These are phyloP conservation scores for Eupithecia subfuscata DNA, from an alignment of 2,888 invertebrate species.

Conservation along the genomic window DNA sequence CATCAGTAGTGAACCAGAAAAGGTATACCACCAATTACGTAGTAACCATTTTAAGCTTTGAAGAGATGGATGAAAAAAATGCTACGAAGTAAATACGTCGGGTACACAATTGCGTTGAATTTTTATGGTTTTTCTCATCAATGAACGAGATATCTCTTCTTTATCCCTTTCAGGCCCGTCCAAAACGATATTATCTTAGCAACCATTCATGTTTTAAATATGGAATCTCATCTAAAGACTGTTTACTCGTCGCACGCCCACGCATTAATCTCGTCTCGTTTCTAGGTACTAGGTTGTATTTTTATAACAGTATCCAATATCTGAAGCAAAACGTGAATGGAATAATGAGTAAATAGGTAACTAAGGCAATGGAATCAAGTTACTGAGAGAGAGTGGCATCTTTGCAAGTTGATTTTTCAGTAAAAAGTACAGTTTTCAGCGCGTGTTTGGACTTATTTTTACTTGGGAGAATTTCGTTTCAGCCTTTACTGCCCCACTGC, in stretches of 20 bases:
- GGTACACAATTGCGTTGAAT: not conserved
- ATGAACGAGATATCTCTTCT: not conserved
- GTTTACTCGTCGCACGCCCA: slow-evolving; percentile 64
- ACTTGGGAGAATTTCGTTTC: not conserved
- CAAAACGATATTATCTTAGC: slow-evolving; percentile 25
- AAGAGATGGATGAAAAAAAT: not conserved
- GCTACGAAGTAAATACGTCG: not conserved
- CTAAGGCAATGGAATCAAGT: not conserved
- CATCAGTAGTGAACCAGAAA: not conserved
- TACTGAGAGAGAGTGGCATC: not conserved
- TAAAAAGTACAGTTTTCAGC: not conserved
- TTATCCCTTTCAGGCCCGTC: too few relatives aligned
- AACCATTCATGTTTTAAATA: slow-evolving; percentile 54
- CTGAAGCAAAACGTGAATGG: slow-evolving; percentile 41
- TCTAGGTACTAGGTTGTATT: slow-evolving; percentile 52
- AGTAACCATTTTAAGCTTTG: not conserved
- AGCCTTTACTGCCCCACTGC: too few relatives aligned
- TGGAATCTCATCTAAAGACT: slow-evolving; percentile 49
- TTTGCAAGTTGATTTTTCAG: not conserved
- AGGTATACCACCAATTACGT: not conserved
- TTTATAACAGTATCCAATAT: slow-evolving; percentile 55
- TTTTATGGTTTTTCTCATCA: not conserved
- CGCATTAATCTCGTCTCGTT: slow-evolving; percentile 54
- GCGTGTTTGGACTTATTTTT: not conserved
- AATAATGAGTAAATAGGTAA: slow-evolving; percentile 18